Evolutionary conservation across 2,797 vertebrate genomes (phyloP).

Genomic region (Australoheros facetus): DNA sequence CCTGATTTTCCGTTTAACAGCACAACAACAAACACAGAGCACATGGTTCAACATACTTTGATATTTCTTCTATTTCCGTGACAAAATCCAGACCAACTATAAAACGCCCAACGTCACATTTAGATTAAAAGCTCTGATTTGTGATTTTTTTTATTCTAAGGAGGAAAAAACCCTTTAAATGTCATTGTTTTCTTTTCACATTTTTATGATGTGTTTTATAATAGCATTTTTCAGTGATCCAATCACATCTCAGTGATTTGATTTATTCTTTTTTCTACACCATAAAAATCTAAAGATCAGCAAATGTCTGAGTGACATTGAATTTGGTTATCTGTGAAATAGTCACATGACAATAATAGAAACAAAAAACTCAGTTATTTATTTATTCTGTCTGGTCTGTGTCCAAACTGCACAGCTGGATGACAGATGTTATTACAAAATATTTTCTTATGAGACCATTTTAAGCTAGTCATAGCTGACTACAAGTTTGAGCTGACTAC

Average conservation of each 20-base stretch:
- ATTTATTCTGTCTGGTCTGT: not conserved
- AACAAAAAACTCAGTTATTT: not conserved
- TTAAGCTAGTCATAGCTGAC: not conserved
- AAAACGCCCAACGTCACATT: not conserved
- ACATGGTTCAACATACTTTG: not conserved
- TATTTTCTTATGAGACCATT: not conserved
- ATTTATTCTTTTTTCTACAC: too few species aligned
- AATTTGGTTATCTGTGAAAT: not conserved
- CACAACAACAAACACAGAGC: not conserved
- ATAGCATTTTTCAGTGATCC: not conserved
- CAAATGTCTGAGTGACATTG: not conserved
- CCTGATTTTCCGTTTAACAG: not conserved
- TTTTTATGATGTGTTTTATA: slow-evolving; percentile 1
- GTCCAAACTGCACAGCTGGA: not conserved
- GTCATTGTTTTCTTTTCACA: fast-evolving
- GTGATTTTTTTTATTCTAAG: not conserved
- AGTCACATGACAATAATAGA: not conserved
- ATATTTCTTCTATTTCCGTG: fast-evolving
- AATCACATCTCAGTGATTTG: not conserved
- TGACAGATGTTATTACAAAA: not conserved
- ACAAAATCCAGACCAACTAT: not conserved
- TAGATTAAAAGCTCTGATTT: not conserved
- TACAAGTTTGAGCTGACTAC: not conserved
- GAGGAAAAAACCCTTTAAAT: not conserved
- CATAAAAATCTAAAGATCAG: too few species aligned